Conservation (phyloP, 2,797 vertebrate species). For the Falco berigora region DNA sequence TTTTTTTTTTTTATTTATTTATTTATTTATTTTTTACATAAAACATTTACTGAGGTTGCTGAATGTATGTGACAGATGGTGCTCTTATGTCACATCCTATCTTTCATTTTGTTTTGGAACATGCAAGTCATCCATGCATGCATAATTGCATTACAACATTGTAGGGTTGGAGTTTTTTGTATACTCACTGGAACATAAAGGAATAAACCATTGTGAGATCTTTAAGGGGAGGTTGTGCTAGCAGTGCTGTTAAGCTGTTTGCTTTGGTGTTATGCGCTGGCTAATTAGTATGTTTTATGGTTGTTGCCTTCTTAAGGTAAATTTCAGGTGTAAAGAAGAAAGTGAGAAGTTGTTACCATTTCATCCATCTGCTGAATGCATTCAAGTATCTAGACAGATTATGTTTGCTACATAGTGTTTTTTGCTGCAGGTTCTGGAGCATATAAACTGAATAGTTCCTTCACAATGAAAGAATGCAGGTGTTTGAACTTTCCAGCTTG, state of each 20-base stretch:
- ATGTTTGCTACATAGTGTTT: background rate
- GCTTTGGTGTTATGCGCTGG: background rate
- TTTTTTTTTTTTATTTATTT: background rate
- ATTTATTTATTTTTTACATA: constrained; percentile 7
- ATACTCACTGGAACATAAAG: constrained; percentile 32
- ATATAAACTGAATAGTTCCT: background rate
- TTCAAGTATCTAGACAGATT: background rate
- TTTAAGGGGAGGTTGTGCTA: background rate
- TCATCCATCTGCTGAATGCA: background rate
- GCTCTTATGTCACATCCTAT: constrained; percentile 54
- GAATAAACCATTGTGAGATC: background rate
- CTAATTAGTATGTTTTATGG: background rate
- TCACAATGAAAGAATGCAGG: background rate
- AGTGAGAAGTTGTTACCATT: background rate
- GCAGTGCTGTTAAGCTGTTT: background rate
- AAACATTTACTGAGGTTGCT: constrained; percentile 54
- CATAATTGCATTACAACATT: constrained; percentile 48
- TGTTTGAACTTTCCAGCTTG: background rate
- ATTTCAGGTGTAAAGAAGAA: background rate
- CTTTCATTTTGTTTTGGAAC: constrained; percentile 59
- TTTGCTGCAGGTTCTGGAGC: background rate
- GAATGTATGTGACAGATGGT: constrained; percentile 66
- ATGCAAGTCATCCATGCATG: constrained; percentile 43
- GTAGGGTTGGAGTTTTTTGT: background rate
- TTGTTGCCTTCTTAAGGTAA: background rate